A percentile compares a stretch with the other conserved stretches of the same genome.
Evolutionary conservation across 2,888 invertebrate species (phyloP).

Genomic region (Dicranocentrus wangi): DNA sequence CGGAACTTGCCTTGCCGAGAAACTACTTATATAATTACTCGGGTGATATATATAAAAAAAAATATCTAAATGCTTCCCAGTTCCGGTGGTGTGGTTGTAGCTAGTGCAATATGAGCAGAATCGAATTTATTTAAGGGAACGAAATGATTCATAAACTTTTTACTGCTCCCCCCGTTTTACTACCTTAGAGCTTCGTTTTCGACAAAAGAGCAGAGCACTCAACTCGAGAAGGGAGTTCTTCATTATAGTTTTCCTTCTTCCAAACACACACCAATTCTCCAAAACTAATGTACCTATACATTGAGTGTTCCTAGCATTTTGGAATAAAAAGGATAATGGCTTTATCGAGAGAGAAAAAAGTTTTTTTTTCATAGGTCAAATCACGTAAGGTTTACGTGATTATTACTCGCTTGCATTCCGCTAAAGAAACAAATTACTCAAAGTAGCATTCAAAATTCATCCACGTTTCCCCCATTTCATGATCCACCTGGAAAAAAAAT

Average conservation of each 20-base stretch:
- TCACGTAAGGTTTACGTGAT: conserved; percentile 2
- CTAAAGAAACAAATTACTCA: conserved; percentile 6
- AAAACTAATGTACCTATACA: neutral
- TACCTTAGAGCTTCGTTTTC: neutral
- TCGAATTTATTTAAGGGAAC: neutral
- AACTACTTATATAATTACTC: neutral
- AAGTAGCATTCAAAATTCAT: no score
- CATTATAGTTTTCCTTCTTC: neutral
- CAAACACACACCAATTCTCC: neutral
- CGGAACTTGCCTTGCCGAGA: no score
- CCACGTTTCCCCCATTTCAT: no score
- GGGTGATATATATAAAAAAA: neutral
- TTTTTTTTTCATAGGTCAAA: neutral
- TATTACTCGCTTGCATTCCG: neutral
- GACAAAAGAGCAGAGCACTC: neutral
- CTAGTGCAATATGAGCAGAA: no score
- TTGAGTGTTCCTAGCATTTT: no score
- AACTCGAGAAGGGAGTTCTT: neutral
- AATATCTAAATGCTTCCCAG: neutral
- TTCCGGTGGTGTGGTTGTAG: no score
- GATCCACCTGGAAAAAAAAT: no score
- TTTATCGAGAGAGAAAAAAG: neutral
- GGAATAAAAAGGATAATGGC: neutral
- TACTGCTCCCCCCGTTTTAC: neutral
- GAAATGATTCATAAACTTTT: conserved; percentile 15